Base-by-base conservation (phyloP, 2,113 vertebrate species). In the Seriola rivoliana region DNA sequence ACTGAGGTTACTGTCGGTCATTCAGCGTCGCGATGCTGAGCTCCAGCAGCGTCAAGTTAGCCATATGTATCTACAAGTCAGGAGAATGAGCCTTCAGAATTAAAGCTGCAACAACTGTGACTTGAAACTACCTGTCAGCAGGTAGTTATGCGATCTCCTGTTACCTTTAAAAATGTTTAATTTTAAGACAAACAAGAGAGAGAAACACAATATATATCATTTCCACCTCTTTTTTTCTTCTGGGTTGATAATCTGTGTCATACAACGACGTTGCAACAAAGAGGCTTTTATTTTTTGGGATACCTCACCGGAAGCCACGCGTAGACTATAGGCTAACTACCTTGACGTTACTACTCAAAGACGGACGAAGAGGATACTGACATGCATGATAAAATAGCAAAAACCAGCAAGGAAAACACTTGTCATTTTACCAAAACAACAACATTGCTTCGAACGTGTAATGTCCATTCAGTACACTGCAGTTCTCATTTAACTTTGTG, bases 1-100 rank as follows among this genome's bases (percentile, higher is more conserved):
- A 55, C 46, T 10, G 74, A 82, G 95, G 95, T 95, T 92, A 96
- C 91, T 94, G 38, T 94, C 95, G 94, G 94, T 93, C 94, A 95
- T 85, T 80, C 69, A 12, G 72, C 65, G 81, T 52, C 81, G 84
- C 80, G 80, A 80, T 80, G 77, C 78, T 78, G 71, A 75, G 14
- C 80, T 25, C 40, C 59, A 78, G 36, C 29, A 44, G 38, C 11
- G 14, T 88, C 85, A 93, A 89, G 55, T 0, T 13, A 29, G 13
- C 17, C 14, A 32, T 11, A 12, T 62, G 1, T 64, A 17, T 5
- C 19, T 0, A 3, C 2, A 7, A 17, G 42, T 1, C 17, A 21
- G 0, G 10, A 1, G 14, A 67, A 21, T 0, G 13, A 8, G 10
- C 64, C 52, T 89, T 75, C 85, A 79, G 23, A 0, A 71, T 85